Evolutionary conservation across 1,140 invertebrate species (phyloP).

Genomic region (Andrena cerasifolii): DNA sequence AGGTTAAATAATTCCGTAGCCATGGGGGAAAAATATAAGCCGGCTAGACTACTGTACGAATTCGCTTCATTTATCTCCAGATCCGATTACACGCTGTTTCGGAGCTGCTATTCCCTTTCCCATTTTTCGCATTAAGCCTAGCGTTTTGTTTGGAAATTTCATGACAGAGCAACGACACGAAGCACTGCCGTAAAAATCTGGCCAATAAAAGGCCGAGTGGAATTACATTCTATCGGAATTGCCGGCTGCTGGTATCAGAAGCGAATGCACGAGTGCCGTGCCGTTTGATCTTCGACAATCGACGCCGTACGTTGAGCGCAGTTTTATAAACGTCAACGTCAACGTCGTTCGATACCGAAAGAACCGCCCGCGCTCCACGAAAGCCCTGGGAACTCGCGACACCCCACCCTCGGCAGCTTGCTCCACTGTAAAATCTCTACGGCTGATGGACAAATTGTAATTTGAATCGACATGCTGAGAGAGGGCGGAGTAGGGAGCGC

Average conservation of each 20-base stretch:
- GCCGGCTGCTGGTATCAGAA: background rate
- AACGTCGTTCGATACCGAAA: background rate
- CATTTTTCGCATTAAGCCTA: background rate
- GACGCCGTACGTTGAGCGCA: too few species aligned
- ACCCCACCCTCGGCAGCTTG: too few species aligned
- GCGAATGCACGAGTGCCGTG: background rate
- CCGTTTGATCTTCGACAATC: background rate
- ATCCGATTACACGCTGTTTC: conserved; percentile 16
- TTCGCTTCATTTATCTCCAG: background rate
- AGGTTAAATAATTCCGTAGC: too few species aligned
- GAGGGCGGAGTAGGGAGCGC: background rate
- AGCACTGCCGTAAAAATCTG: background rate
- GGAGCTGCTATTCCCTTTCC: background rate
- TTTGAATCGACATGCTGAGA: background rate
- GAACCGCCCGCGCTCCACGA: background rate
- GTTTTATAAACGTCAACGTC: background rate
- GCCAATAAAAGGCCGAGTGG: background rate
- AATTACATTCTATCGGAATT: background rate
- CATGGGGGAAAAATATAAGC: too few species aligned
- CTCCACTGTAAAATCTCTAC: too few species aligned
- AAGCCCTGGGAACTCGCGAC: background rate
- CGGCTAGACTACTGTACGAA: too few species aligned
- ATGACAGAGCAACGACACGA: too few species aligned
- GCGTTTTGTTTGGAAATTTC: background rate
- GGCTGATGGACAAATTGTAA: background rate